Base-by-base conservation (phyloP, 2,888 invertebrate genomes). In the Steinernema carpocapsae region DNA sequence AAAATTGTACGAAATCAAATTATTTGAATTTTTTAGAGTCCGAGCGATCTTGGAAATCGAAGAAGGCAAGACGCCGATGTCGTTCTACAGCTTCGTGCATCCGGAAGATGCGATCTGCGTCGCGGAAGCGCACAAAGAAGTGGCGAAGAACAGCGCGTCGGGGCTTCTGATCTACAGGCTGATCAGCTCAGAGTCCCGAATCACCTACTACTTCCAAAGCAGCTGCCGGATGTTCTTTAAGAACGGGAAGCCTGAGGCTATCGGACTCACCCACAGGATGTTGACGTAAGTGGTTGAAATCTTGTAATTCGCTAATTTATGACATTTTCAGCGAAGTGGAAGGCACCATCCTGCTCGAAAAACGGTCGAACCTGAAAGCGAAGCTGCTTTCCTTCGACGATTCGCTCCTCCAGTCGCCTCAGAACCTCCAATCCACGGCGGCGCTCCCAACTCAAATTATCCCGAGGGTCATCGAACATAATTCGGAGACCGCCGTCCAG, bases 41-140 rank as follows among this genome's bases (percentile, higher is more conserved):
- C 80, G 79, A 32, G 72, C 75, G 6, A 78, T 88, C 76, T 76
- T 87, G 17, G 87, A 88, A 72, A 71, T 86, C 29, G 74, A 74
- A 0, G 72, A 75, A 46, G 71, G 74, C 7, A 78, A 80, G 42
- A 73, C 82, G 12, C 82, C 83, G n/a, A 72, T 79, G 26, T 79
- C 84, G 12, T 83, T 86, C 76, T 99, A 99, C 89, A 94, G 95
- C 89, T 91, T 99, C 85, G 94, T 99, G 79, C 99, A 99, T 90
- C 96, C 94, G 86, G 97, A 97, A 87, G 99, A 99, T 89, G 91
- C 97, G 82, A 94, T 94, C 0, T 99, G 97, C 88, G 95, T 97
- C 70, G 95, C 97, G 37, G 95, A 95, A 86, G 97, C 99, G 78
- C 99, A 99, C 90, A 96, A 97, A 91, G 97, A 99, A 92, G 99